These are phyloP conservation scores for Nemurella pictetii DNA, from an alignment of 2,888 invertebrate genomes.

Conservation along the genomic window DNA sequence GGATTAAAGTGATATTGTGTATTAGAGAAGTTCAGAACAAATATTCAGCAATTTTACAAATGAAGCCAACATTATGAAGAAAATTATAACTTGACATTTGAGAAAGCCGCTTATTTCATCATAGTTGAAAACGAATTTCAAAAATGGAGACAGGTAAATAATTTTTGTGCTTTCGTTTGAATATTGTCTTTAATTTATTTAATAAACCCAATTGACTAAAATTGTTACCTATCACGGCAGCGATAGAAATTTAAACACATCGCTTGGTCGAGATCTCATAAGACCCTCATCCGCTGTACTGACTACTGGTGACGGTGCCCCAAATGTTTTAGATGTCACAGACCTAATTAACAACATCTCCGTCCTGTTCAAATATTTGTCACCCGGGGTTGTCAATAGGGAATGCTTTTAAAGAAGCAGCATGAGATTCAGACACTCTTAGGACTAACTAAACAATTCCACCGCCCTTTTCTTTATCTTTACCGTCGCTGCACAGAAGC, in stretches of 20 bases:
- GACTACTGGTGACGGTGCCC: too few relatives aligned
- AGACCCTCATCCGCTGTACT: too few relatives aligned
- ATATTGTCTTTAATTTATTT: too few relatives aligned
- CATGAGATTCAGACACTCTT: not conserved
- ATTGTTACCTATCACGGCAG: too few relatives aligned
- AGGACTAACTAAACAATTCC: conserved; percentile 3
- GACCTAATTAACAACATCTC: conserved; percentile 12
- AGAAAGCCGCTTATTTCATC: not conserved
- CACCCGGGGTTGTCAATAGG: not conserved
- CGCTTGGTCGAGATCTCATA: too few relatives aligned
- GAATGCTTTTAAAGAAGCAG: conserved; percentile 3
- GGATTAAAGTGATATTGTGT: not conserved
- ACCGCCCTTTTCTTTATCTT: not conserved
- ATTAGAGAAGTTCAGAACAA: not conserved
- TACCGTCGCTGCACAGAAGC: not conserved
- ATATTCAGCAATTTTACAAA: not conserved
- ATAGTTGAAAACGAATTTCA: not conserved
- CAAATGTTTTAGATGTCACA: too few relatives aligned
- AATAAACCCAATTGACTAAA: too few relatives aligned
- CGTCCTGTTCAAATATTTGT: conserved; percentile 3
- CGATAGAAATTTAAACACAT: too few relatives aligned
- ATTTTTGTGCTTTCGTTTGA: too few relatives aligned
- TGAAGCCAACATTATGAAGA: not conserved
- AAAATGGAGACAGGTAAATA: not conserved
- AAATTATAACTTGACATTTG: not conserved